These are phyloP conservation scores for Haliclona indistincta DNA, from an alignment of 37 sponge, comb jelly and placozoan species.

Conservation along the genomic window DNA sequence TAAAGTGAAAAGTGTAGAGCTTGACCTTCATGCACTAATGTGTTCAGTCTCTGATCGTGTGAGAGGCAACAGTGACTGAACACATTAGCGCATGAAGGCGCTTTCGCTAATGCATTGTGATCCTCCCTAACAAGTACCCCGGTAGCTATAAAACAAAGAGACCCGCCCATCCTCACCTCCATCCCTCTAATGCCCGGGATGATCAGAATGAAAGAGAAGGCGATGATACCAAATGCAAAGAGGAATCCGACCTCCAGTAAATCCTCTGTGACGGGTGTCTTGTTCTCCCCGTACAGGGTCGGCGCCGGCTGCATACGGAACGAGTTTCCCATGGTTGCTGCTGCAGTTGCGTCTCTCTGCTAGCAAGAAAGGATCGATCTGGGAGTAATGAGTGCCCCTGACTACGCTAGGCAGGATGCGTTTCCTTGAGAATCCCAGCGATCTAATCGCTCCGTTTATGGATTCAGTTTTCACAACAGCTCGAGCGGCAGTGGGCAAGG, in stretches of 20 bases:
- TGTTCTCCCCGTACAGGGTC: constrained; percentile 62
- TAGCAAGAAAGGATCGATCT: too few relatives aligned
- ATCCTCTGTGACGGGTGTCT: constrained; percentile 74
- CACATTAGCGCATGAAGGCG: too few relatives aligned
- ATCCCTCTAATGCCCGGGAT: constrained; percentile 88
- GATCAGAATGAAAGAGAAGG: constrained; percentile 83
- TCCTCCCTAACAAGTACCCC: not conserved
- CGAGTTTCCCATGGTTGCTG: constrained; percentile 77
- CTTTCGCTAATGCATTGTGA: not conserved
- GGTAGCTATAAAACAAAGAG: not conserved
- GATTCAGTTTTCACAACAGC: too few relatives aligned
- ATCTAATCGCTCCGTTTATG: too few relatives aligned
- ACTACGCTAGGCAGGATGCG: too few relatives aligned
- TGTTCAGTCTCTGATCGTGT: too few relatives aligned
- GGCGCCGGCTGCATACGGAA: constrained; percentile 80
- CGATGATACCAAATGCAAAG: constrained; percentile 65
- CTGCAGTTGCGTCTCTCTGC: not conserved
- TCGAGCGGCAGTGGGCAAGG: too few relatives aligned
- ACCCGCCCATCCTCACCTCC: constrained; percentile 47
- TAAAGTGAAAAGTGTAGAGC: too few relatives aligned
- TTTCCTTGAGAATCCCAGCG: too few relatives aligned
- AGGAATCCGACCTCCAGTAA: constrained; percentile 74
- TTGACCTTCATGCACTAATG: too few relatives aligned
- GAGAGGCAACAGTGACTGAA: too few relatives aligned
- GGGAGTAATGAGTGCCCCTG: too few relatives aligned